A percentile compares a stretch with the other conserved stretches of the same genome.
Evolutionary conservation across 2,888 invertebrate genomes (phyloP).

Genomic region (Leptogaster cylindrica): DNA sequence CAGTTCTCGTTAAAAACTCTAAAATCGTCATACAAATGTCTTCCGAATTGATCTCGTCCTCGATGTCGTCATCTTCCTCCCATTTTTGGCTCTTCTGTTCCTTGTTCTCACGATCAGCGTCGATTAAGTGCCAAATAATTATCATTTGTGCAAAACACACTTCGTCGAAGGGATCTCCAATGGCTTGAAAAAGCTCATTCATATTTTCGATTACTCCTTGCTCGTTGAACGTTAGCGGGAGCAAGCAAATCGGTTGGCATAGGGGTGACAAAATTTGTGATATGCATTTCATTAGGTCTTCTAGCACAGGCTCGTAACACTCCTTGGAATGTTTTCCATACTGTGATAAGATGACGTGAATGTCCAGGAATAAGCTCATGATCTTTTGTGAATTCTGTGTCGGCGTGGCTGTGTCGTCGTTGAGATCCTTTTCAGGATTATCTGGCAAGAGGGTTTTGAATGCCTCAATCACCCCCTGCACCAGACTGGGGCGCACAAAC

Average conservation of each 20-base stretch:
- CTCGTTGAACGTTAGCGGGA: constrained; percentile 56
- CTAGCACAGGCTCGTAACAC: constrained; percentile 52
- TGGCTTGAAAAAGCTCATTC: constrained; percentile 53
- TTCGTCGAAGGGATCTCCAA: constrained; percentile 58
- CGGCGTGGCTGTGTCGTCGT: constrained; percentile 49
- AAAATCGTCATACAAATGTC: constrained; percentile 53
- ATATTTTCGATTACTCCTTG: constrained; percentile 59
- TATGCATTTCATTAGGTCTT: constrained; percentile 55
- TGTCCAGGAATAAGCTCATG: constrained; percentile 60
- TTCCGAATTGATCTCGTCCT: constrained; percentile 51
- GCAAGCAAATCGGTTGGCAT: constrained; percentile 54
- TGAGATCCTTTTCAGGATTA: constrained; percentile 45
- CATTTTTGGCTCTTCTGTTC: constrained; percentile 45
- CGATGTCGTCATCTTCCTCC: constrained; percentile 44
- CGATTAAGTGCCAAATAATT: constrained; percentile 54
- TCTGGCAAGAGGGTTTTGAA: constrained; percentile 54
- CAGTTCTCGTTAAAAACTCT: constrained; percentile 52
- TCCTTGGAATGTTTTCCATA: constrained; percentile 54
- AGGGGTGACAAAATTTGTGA: constrained; percentile 56
- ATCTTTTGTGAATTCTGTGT: constrained; percentile 55
- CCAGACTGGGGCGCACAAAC: constrained; percentile 56
- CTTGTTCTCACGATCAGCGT: constrained; percentile 47
- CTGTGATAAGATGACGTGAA: constrained; percentile 58
- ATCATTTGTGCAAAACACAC: constrained; percentile 55
- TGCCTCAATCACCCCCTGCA: constrained; percentile 58